Conservation (phyloP, 2,113 vertebrate genomes). For the Solenodon paradoxus region DNA sequence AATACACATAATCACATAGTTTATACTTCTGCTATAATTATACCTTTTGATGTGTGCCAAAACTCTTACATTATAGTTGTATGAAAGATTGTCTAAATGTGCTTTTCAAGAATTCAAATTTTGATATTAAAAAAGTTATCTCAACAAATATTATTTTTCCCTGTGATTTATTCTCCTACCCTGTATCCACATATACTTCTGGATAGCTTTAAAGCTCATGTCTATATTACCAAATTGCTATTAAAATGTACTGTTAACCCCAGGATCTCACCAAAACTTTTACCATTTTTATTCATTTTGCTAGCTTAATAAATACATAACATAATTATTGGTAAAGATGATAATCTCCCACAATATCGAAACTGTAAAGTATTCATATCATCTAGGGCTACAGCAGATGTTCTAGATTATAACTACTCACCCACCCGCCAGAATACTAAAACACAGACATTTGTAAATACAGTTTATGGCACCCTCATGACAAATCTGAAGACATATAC, state of each 20-base stretch:
- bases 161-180: neutral
- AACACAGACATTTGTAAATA: neutral
- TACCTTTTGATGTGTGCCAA: neutral
- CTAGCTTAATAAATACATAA: neutral
- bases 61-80: neutral
- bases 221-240: neutral
- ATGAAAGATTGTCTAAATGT: neutral
- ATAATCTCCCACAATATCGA: neutral
- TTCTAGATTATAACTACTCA: neutral
- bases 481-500: neutral
- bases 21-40: neutral
- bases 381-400: neutral
- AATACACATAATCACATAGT: neutral
- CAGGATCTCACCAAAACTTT: neutral
- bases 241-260: neutral
- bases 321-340: neutral
- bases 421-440: neutral
- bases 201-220: neutral
- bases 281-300: neutral
- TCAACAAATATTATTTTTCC: neutral
- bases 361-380: neutral
- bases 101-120: neutral
- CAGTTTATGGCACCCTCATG: neutral
- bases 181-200: neutral
- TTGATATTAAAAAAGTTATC: conserved; percentile 6